These are phyloP conservation scores for Cheilosia variabilis DNA, from an alignment of 2,888 invertebrate genomes.

Conservation along the genomic window DNA sequence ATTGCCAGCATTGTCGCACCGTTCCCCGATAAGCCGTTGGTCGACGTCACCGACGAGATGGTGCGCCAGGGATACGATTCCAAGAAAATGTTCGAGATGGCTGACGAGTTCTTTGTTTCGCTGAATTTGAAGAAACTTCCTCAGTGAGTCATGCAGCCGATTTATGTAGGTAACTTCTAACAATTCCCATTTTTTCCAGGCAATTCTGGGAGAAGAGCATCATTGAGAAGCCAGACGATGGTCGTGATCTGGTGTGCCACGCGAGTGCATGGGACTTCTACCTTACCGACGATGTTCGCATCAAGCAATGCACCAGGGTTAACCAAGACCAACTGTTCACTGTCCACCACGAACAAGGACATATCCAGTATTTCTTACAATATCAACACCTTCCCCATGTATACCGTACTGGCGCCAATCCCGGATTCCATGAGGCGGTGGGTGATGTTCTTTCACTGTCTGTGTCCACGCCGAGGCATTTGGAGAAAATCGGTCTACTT, in stretches of 20 bases:
- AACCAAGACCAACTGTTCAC: conserved; percentile 85
- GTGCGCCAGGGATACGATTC: conserved; percentile 89
- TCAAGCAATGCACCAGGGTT: conserved; percentile 87
- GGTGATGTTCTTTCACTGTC: conserved; percentile 90
- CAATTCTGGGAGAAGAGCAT: conserved; percentile 94
- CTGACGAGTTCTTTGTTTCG: conserved; percentile 94
- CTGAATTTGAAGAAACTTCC: conserved; percentile 92
- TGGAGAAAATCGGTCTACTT: conserved; percentile 87
- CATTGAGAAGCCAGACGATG: conserved; percentile 90
- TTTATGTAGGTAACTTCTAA: no score
- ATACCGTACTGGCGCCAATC: conserved; percentile 86
- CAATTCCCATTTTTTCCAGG: conserved; percentile 79
- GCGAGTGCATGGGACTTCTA: conserved; percentile 96
- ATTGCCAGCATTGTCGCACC: conserved; percentile 87
- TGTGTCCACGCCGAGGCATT: conserved; percentile 88
- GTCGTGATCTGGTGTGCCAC: conserved; percentile 91
- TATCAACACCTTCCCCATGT: conserved; percentile 86
- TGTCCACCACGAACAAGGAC: conserved; percentile 89
- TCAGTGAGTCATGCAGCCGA: conserved; percentile 74
- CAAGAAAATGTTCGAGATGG: conserved; percentile 91
- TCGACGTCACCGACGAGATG: conserved; percentile 90
- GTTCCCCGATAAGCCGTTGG: conserved; percentile 87
- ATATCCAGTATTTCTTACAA: conserved; percentile 88
- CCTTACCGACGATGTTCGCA: conserved; percentile 90
- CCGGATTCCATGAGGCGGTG: conserved; percentile 90